Conservation (phyloP, 2,797 vertebrate genomes). For the Falco peregrinus region DNA sequence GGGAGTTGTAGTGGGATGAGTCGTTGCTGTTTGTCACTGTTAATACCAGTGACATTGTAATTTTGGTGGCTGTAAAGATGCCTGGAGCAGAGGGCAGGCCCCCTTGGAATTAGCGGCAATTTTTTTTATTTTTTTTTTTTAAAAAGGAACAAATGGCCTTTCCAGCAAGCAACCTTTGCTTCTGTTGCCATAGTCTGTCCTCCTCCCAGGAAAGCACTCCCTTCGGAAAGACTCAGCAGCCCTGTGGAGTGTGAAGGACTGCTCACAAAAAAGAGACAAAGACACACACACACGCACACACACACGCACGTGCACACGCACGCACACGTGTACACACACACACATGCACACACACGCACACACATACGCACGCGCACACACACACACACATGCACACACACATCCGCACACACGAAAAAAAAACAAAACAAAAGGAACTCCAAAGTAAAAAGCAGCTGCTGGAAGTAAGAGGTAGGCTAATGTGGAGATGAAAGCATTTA, state of each 20-base stretch:
- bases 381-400: too few species aligned
- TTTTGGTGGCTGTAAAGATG: background rate
- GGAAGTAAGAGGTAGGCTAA: constrained; percentile 18
- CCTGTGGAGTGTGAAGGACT: background rate
- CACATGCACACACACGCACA: too few species aligned
- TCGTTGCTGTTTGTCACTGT: background rate
- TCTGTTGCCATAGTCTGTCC: background rate
- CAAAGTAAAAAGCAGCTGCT: constrained; percentile 35
- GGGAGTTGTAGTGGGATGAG: background rate
- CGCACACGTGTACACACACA: too few species aligned
- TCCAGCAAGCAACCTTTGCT: background rate
- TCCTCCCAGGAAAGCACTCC: background rate
- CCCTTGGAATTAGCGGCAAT: background rate
- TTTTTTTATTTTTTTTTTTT: background rate
- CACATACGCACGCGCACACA: too few species aligned
- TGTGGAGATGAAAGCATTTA: constrained; percentile 21
- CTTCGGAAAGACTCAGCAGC: background rate
- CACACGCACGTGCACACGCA: too few species aligned
- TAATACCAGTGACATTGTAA: constrained; percentile 8
- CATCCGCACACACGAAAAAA: background rate
- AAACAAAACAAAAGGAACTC: background rate
- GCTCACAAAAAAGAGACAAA: background rate
- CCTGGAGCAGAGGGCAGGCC: background rate
- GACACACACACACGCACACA: too few species aligned
- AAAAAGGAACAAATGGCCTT: background rate